Conservation (phyloP, 2,888 invertebrate genomes). For the Mesorhabditis spiculigera region DNA sequence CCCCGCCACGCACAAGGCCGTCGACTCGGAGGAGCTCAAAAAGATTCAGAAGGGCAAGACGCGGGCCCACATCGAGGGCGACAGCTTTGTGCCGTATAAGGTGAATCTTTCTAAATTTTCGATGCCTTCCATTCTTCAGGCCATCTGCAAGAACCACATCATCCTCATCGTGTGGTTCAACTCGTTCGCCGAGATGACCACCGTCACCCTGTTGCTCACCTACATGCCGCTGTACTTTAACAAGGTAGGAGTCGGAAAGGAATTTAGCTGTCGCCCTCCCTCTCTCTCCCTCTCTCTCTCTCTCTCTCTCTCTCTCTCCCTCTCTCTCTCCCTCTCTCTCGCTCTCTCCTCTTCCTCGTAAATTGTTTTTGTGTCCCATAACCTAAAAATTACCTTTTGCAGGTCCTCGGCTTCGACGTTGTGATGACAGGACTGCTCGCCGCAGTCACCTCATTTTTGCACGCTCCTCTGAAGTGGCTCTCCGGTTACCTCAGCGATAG, state of each 20-base stretch:
- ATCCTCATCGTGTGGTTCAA: constrained; percentile 48
- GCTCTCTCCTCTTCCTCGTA: not conserved
- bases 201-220: constrained; percentile 46
- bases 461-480: constrained; percentile 19
- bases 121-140: constrained; percentile 16
- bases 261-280: too few species aligned
- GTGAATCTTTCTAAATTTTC: constrained; percentile 10
- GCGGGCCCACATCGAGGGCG: constrained; percentile 42
- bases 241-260: constrained; percentile 30
- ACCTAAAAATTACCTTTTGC: too few species aligned
- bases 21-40: constrained; percentile 35
- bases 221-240: constrained; percentile 49
- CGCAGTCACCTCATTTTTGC: constrained; percentile 13
- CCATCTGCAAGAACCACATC: constrained; percentile 44
- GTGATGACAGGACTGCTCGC: constrained; percentile 15
- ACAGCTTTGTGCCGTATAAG: constrained; percentile 50
- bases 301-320: constrained; percentile 5
- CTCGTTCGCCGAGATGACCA: constrained; percentile 49
- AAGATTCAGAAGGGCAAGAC: too few species aligned
- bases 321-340: constrained; percentile 6
- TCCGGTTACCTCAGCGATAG: constrained; percentile 23
- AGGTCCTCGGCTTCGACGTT: constrained; percentile 20
- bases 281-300: constrained; percentile 5
- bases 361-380: not conserved
- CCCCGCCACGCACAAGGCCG: constrained; percentile 21